Evolutionary conservation across 2,797 vertebrate genomes (phyloP), one percentile per base, ranked within the genome.

Genomic region (Pipistrellus nathusii): DNA sequence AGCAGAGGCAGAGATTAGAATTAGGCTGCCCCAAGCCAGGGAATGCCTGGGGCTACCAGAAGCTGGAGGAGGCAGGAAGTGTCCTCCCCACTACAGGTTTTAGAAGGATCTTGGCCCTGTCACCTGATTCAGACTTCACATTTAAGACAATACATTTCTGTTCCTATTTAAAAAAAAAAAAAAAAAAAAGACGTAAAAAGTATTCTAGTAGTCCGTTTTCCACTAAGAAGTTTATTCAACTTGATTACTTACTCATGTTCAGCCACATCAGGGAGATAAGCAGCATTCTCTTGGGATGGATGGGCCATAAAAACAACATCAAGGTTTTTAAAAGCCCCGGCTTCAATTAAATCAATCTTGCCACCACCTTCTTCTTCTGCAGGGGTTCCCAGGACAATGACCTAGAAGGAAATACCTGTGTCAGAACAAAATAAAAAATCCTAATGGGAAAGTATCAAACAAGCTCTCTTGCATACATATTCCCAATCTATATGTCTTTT

Each of bases 301-400:
- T 99, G 99, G n/a, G 99, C 99, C 99, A 99, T 99, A 90, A 99
- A 99, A 80, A 99, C 99, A 23, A 99, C 98, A 92, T 99, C 98
- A 66, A 99, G 78, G 82, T 98, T 98, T 44, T 98, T 94, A 93
- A 99, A 99, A 17, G 98, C 99, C 8, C 99, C 99, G 0, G 99
- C 99, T 46, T 98, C 97, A 51, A 99, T 98, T 95, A 99, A 98
- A 92, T 99, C 98, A 76, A 99, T 98, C 96, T 99, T 99, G 92
- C 99, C 99, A n/a, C 99, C 99, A 38, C 97, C 96, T 0, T 97
- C 98, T 94, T 99, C 99, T 90, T 99, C 99, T 3, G 99, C 99
- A 46, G 99, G 99, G 13, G 99, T 99, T 81, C 99, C 99, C 96
- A 99, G 97, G 90, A 99, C 99, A 14, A 98, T 98, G 48, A 99